These are phyloP conservation scores for Oreotrochilus melanogaster DNA, from an alignment of 2,113 vertebrate genomes.

Conservation along the genomic window DNA sequence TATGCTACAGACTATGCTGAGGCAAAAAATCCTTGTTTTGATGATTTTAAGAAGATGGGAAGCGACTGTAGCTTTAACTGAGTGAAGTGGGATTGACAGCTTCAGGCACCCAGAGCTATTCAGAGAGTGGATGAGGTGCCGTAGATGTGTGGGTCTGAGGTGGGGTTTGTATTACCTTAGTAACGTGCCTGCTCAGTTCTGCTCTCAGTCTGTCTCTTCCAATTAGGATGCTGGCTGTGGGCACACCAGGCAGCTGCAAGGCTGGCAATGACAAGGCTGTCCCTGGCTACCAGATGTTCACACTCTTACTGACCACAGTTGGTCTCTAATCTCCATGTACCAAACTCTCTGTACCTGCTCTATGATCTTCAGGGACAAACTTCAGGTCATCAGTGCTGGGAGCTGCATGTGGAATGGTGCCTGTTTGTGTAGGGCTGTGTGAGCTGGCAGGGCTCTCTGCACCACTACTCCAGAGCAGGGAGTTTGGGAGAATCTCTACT, in stretches of 20 bases:
- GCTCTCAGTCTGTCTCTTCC: slow-evolving; percentile 7
- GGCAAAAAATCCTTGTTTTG: neutral
- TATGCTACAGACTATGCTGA: neutral
- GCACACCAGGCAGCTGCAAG: neutral
- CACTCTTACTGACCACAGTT: neutral
- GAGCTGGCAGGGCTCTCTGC: neutral
- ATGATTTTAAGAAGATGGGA: neutral
- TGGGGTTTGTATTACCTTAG: neutral
- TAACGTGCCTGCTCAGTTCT: neutral
- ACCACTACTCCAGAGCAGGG: neutral
- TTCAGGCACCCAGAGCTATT: slow-evolving; percentile 5
- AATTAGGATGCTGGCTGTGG: neutral
- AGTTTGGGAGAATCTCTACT: neutral
- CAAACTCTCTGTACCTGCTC: neutral
- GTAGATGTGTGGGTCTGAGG: slow-evolving; percentile 17
- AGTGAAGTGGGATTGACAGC: neutral
- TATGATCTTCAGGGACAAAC: neutral
- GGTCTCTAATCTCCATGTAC: neutral
- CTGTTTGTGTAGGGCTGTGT: neutral
- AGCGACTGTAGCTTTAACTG: slow-evolving; percentile 8
- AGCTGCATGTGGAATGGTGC: neutral
- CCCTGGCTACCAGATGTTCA: neutral
- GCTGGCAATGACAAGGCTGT: neutral
- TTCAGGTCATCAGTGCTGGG: neutral
- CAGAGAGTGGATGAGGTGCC: neutral